phyloP scores from a whole-genome alignment of 2,888 invertebrate genomes.

The Nasonia oneida region DNA sequence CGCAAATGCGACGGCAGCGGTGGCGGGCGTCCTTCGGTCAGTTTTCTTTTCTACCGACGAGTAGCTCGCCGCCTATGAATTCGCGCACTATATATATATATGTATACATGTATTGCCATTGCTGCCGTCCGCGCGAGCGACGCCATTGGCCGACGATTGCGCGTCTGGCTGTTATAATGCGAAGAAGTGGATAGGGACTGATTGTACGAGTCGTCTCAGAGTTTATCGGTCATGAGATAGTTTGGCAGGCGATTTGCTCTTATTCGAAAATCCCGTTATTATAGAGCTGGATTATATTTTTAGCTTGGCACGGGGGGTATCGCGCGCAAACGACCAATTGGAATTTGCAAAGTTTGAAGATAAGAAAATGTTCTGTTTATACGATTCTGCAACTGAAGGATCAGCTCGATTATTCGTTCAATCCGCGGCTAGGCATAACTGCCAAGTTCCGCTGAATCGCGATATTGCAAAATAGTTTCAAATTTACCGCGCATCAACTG shows the following conservation, averaged over 20 bases:
- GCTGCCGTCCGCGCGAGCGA: not conserved
- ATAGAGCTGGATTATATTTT: not conserved
- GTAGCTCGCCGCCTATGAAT: constrained; percentile 11
- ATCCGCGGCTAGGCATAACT: no score
- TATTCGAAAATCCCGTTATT: not conserved
- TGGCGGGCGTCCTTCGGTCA: constrained; percentile 47
- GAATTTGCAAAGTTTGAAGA: not conserved
- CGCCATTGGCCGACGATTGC: not conserved
- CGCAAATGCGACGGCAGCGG: not conserved
- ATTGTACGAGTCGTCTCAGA: not conserved
- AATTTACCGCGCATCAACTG: not conserved
- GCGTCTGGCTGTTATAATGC: not conserved
- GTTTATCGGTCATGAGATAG: not conserved
- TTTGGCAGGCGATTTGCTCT: not conserved
- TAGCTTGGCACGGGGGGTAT: not conserved
- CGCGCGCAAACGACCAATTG: not conserved
- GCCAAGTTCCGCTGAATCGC: no score
- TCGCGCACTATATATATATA: not conserved
- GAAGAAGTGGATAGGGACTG: not conserved
- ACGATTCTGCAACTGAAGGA: no score
- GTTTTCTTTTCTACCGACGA: constrained; percentile 36
- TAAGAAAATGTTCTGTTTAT: no score
- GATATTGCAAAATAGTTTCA: not conserved
- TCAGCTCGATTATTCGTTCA: no score
- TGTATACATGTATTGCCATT: not conserved